A percentile compares a stretch with the other conserved stretches of the same genome.
These are phyloP conservation scores for Herminia tarsipennalis DNA, from an alignment of 2,888 invertebrate species.

Conservation along the genomic window DNA sequence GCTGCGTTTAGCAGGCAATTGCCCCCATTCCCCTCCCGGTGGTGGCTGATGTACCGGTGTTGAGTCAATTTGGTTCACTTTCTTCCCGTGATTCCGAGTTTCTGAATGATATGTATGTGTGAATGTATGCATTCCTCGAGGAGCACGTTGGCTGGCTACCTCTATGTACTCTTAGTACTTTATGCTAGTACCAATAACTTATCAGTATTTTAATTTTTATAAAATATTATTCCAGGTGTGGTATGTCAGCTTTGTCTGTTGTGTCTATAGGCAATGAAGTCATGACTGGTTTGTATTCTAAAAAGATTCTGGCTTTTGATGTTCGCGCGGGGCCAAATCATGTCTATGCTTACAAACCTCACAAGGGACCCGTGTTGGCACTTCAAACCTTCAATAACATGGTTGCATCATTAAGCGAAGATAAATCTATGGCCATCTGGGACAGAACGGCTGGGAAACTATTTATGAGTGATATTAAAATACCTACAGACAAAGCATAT, in stretches of 20 bases:
- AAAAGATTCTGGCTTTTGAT: slow-evolving; percentile 83
- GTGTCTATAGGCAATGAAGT: slow-evolving; percentile 75
- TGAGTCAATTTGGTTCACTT: too few species aligned
- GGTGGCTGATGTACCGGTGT: too few species aligned
- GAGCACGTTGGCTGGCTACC: too few species aligned
- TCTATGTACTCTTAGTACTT: too few species aligned
- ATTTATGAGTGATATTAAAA: slow-evolving; percentile 66
- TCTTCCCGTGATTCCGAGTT: too few species aligned
- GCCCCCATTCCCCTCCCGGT: too few species aligned
- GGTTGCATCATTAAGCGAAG: slow-evolving; percentile 86
- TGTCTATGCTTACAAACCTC: slow-evolving; percentile 76
- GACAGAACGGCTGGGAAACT: slow-evolving; percentile 82
- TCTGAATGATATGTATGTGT: too few species aligned
- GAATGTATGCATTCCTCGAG: too few species aligned
- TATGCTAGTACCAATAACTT: too few species aligned
- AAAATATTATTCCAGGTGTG: slow-evolving; percentile 56
- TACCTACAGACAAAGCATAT: slow-evolving; percentile 70
- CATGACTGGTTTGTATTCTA: slow-evolving; percentile 84
- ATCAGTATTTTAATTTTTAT: not conserved
- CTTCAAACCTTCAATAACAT: slow-evolving; percentile 69
- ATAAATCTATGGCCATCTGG: slow-evolving; percentile 84
- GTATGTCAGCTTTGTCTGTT: slow-evolving; percentile 84
- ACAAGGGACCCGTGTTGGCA: slow-evolving; percentile 82
- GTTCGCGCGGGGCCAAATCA: slow-evolving; percentile 70
- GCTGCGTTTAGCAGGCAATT: too few species aligned